Evolutionary conservation across 2,113 vertebrate species (phyloP), one percentile per base, ranked within the genome.

Genomic region (Nycticryphes semicollaris): DNA sequence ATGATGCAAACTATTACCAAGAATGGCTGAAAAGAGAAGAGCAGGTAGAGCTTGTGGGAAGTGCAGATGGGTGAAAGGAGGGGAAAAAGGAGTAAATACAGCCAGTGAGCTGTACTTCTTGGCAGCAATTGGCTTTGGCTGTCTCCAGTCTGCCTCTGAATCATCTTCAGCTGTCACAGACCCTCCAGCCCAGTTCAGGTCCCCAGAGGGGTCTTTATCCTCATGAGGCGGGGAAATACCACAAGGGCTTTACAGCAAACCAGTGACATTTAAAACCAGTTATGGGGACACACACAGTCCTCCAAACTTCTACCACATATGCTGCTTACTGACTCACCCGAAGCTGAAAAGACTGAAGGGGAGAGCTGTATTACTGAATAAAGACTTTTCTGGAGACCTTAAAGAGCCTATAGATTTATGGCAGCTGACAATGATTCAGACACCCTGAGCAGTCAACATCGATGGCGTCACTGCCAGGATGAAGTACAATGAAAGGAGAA

Each of bases 381-480:
- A 93, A 92, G 74, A 79, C 66, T 79, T 66, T 64, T 80, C 88
- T 87, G 57, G 63, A 94, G 95, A 83, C 75, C 74, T 94, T 62
- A 79, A 66, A 93, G 43, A 94, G 66, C 70, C 70, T 57, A 25
- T 2, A 75, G 89, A 95, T 96, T 95, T 93, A 91, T 6, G 80
- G 90, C 89, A 96, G 95, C 87, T 93, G 90, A 83, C 85, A 89
- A 53, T 93, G 87, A 96, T 66, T 96, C 95, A 96, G 93, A 87
- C 84, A 67, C 20, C 0, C 87, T 17, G 59, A 88, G 67, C 54
- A 90, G 84, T 23, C 90, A 91, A 47, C 85, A 47, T 10, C 80
- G 63, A 88, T 91, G 75, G 31, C 0, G 4, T 85, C 89, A 93
- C 25, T 2, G 10, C 70, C 22, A 41, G 56, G 78, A 75, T 16